These are phyloP conservation scores for Amphiprion percula DNA, from an alignment of 2,113 vertebrate species.

Conservation along the genomic window DNA sequence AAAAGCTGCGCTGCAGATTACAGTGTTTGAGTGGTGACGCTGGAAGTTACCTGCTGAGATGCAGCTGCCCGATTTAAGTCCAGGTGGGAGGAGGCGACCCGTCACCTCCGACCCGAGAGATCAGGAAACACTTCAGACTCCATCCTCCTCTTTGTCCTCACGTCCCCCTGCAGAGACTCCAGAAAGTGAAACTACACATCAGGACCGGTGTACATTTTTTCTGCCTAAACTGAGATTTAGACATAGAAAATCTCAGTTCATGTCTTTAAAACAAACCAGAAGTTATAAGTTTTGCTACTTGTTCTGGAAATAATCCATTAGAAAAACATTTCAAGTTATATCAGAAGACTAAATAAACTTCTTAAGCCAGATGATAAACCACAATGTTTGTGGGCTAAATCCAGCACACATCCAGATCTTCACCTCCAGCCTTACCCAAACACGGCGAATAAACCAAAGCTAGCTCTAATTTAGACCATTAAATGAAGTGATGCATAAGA, in stretches of 20 bases:
- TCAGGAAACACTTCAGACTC: neutral
- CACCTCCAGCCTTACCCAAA: too few relatives aligned
- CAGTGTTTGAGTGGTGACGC: constrained; percentile 13
- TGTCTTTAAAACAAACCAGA: too few relatives aligned
- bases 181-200: too few relatives aligned
- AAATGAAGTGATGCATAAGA: too few relatives aligned
- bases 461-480: too few relatives aligned
- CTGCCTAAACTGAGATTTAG: neutral
- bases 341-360: neutral
- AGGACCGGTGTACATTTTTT: neutral
- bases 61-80: constrained; percentile 7
- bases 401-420: neutral
- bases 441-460: too few relatives aligned
- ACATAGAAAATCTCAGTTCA: neutral
- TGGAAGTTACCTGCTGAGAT: constrained; percentile 32
- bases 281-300: too few relatives aligned
- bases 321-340: too few relatives aligned
- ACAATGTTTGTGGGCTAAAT: neutral
- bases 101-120: constrained; percentile 6
- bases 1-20: constrained; percentile 26
- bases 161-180: neutral
- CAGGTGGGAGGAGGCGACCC: constrained; percentile 11
- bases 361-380: neutral
- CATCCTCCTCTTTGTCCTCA: neutral
- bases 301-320: too few relatives aligned